Evolutionary conservation across 1,140 invertebrate genomes (phyloP).

Genomic region (Platyscapa corneri): DNA sequence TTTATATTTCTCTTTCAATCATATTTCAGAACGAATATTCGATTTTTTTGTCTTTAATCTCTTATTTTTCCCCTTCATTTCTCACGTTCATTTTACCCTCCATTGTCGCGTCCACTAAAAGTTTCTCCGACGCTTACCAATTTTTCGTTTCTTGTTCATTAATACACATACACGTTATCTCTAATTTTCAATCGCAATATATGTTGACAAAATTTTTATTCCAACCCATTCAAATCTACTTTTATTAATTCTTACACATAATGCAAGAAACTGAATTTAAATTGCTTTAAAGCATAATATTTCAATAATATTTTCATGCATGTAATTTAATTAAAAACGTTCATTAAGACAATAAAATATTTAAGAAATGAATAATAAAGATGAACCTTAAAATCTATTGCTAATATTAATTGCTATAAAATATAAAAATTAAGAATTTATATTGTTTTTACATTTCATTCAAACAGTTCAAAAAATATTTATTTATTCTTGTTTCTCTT

Average conservation of each 20-base stretch:
- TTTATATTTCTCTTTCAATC: background rate
- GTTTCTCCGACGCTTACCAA: background rate
- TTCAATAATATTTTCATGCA: no score
- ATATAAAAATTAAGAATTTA: no score
- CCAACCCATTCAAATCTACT: background rate
- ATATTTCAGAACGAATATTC: background rate
- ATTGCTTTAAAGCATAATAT: no score
- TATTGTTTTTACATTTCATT: no score
- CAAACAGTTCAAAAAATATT: no score
- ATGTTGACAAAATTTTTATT: background rate
- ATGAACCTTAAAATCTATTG: no score
- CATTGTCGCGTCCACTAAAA: constrained; percentile 11
- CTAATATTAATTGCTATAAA: no score
- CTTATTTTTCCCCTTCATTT: constrained; percentile 38
- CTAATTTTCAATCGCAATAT: constrained; percentile 37
- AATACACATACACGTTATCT: background rate
- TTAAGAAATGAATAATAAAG: no score
- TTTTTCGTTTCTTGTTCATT: background rate
- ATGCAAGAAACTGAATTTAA: background rate
- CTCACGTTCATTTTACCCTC: constrained; percentile 10
- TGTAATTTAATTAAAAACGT: no score
- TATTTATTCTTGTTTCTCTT: no score
- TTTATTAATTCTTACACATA: background rate
- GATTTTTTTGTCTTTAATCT: constrained; percentile 27
- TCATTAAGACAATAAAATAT: no score